Conservation (phyloP, 2,888 invertebrate species). For the Antheraea yamamai region DNA sequence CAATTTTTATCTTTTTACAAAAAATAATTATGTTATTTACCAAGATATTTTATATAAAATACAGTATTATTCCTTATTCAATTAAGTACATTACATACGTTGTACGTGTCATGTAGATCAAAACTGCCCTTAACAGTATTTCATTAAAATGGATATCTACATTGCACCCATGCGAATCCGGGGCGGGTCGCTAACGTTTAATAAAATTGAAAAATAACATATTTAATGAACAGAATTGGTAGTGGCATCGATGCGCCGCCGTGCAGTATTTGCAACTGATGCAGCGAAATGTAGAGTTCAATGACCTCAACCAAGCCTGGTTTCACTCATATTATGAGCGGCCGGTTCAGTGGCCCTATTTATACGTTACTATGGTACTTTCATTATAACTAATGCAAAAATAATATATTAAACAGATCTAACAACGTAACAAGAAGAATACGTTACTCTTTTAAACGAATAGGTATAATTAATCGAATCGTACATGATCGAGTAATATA, state of each 20-base stretch:
- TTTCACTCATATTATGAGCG: conserved; percentile 76
- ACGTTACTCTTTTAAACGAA: background rate
- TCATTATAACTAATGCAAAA: conserved; percentile 34
- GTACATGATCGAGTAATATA: background rate
- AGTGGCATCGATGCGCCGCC: conserved; percentile 71
- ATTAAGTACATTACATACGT: too few species aligned
- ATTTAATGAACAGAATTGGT: conserved; percentile 71
- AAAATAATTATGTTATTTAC: too few species aligned
- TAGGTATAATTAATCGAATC: background rate
- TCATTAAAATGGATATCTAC: too few species aligned
- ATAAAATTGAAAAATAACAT: conserved; percentile 62
- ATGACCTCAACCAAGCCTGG: conserved; percentile 75
- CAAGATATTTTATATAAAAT: too few species aligned
- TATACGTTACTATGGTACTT: conserved; percentile 58
- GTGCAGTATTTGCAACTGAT: conserved; percentile 80
- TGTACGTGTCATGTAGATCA: too few species aligned
- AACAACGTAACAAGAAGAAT: background rate
- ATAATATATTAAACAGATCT: background rate
- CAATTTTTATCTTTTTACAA: too few species aligned
- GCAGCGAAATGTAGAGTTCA: conserved; percentile 81
- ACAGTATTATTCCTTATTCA: too few species aligned
- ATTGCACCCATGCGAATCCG: too few species aligned
- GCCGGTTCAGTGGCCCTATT: conserved; percentile 75
- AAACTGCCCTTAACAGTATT: too few species aligned
- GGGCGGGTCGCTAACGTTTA: too few species aligned